Evolutionary conservation across 2,797 vertebrate species (phyloP).

Genomic region (Dromococcyx pavoninus): DNA sequence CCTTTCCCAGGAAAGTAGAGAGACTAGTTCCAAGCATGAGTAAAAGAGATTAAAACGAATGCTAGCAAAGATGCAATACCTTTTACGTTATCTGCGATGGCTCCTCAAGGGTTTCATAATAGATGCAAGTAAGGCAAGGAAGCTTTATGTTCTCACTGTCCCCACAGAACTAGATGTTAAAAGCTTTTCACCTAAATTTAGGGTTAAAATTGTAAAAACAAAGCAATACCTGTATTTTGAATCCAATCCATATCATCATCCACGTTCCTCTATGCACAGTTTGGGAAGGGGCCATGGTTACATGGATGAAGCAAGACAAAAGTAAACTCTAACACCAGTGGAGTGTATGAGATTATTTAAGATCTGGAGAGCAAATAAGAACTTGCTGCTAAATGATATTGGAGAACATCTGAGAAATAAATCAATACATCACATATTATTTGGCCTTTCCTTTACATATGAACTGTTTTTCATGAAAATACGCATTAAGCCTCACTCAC

Average conservation of each 20-base stretch:
- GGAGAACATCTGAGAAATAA: not conserved
- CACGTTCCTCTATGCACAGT: not conserved
- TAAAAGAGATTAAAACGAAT: not conserved
- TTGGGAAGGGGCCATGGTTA: not conserved
- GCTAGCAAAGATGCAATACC: not conserved
- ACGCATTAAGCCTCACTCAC: rapidly evolving
- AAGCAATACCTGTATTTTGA: not conserved
- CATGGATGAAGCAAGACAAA: not conserved
- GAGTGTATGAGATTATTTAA: not conserved
- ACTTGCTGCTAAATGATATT: not conserved
- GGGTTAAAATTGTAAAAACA: not conserved
- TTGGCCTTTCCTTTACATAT: not conserved
- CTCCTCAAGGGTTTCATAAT: not conserved
- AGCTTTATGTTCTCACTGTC: not conserved
- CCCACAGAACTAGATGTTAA: not conserved
- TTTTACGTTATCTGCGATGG: not conserved
- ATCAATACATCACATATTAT: not conserved
- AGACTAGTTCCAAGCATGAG: not conserved
- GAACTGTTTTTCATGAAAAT: not conserved
- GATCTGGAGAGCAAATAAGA: not conserved
- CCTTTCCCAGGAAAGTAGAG: not conserved
- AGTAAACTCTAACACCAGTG: not conserved
- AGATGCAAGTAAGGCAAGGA: not conserved
- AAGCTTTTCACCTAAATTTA: not conserved
- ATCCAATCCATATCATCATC: not conserved